These are phyloP conservation scores for Ormyrus nitidulus DNA, from an alignment of 2,888 invertebrate genomes.

Conservation along the genomic window DNA sequence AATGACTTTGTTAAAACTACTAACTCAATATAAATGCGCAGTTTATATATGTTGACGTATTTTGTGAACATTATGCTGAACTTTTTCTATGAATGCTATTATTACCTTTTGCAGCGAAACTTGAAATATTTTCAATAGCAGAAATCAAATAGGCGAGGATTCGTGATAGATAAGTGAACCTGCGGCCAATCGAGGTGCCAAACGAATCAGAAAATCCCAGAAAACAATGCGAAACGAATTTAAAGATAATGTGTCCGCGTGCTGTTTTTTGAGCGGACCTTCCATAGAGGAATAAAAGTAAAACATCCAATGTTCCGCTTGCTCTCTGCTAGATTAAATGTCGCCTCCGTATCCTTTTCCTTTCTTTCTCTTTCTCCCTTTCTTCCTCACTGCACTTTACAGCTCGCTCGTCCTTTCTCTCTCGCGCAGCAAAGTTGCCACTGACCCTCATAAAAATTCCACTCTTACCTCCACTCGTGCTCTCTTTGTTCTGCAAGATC, in stretches of 20 bases:
- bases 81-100: no score
- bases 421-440: conserved; percentile 23
- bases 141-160: no score
- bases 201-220: conserved; percentile 21
- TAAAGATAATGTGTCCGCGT: conserved; percentile 35
- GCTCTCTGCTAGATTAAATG: conserved; percentile 72
- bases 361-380: conserved; percentile 28
- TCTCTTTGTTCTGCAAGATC: conserved; percentile 37
- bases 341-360: conserved; percentile 57
- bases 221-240: conserved; percentile 31
- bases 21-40: no score
- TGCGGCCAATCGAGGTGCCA: no score
- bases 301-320: conserved; percentile 58
- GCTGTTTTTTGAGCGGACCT: conserved; percentile 53
- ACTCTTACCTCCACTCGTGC: conserved; percentile 27
- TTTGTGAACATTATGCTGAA: no score
- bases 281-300: conserved; percentile 66
- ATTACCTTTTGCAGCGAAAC: no score
- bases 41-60: no score
- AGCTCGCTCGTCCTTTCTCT: conserved; percentile 54
- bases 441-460: conserved; percentile 59
- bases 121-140: no score
- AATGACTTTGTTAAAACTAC: no score
- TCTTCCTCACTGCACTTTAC: conserved; percentile 38
- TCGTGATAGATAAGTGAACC: no score